Conservation (phyloP, 2,113 vertebrate genomes). For the Stictonetta naevosa region DNA sequence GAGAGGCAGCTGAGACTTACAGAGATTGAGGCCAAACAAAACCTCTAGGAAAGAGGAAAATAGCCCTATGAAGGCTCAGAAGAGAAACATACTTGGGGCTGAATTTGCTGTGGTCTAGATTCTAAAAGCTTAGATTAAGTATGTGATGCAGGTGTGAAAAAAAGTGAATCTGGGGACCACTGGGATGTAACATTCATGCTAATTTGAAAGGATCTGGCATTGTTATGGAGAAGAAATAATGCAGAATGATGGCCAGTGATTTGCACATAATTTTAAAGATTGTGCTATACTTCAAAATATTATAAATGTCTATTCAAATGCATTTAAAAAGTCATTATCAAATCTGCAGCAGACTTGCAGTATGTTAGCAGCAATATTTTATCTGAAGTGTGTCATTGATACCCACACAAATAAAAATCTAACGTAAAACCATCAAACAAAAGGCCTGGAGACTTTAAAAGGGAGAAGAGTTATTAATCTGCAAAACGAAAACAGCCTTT, state of each 20-base stretch:
- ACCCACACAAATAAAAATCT: background rate
- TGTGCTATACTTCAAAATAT: background rate
- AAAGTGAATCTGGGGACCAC: background rate
- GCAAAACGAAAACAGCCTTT: background rate
- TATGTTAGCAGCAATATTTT: background rate
- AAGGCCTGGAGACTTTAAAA: background rate
- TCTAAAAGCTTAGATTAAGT: background rate
- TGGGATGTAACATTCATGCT: background rate
- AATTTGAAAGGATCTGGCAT: background rate
- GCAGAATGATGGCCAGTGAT: background rate
- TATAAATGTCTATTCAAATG: background rate
- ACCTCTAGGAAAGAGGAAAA: background rate
- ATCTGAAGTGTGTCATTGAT: background rate
- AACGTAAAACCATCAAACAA: background rate
- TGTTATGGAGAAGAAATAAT: rapidly evolving
- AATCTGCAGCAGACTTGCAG: background rate
- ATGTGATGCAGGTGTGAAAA: background rate
- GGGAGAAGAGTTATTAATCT: background rate
- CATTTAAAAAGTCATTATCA: background rate
- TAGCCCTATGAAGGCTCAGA: background rate
- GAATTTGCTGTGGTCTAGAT: background rate
- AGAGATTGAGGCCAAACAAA: background rate
- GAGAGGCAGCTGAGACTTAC: background rate
- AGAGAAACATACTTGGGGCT: background rate
- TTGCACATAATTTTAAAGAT: background rate